Conservation (phyloP, 2,797 vertebrate species). For the Phrynocephalus forsythii region DNA sequence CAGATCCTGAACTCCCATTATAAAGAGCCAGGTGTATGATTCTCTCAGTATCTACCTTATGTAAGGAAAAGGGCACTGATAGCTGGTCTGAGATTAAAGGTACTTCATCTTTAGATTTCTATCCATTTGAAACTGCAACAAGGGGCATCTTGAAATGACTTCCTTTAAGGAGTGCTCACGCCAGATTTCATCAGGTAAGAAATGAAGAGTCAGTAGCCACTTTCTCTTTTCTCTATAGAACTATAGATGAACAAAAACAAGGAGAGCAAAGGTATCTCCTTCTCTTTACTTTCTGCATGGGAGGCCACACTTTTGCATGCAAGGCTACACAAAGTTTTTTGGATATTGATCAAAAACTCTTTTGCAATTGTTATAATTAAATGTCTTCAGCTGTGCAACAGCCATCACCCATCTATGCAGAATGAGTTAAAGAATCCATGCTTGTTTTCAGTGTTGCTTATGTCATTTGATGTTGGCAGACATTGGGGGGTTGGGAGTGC, state of each 20-base stretch:
- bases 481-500: no score
- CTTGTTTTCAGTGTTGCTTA: neutral
- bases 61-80: neutral
- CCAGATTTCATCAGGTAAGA: conserved; percentile 30
- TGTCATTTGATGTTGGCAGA: neutral
- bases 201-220: conserved; percentile 24
- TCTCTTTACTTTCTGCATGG: neutral
- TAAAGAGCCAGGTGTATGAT: neutral
- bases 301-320: neutral
- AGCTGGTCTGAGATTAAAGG: conserved; percentile 9
- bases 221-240: conserved; percentile 18
- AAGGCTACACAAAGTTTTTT: neutral
- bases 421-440: neutral
- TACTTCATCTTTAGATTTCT: conserved; percentile 8
- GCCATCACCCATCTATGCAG: neutral
- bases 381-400: neutral
- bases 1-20: neutral
- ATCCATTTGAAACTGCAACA: conserved; percentile 28
- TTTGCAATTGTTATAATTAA: neutral
- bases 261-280: neutral
- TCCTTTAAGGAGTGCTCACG: conserved; percentile 23
- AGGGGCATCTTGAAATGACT: conserved; percentile 25
- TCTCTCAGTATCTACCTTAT: neutral
- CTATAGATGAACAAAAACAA: conserved; percentile 30
- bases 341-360: neutral